Base-by-base conservation (phyloP, 1,140 invertebrate species). In the Pogonus chalceus region DNA sequence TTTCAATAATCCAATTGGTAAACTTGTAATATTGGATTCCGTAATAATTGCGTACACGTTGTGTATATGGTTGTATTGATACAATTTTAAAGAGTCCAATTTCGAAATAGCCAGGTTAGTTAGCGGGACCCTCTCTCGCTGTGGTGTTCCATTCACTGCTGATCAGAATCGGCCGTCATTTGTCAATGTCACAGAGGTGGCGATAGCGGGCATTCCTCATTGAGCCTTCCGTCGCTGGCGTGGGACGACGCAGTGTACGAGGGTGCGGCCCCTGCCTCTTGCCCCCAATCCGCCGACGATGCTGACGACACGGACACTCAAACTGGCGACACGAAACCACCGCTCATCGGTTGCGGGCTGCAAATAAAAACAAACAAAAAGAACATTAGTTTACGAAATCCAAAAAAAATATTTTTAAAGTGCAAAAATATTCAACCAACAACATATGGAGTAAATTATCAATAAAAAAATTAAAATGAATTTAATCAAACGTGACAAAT, bases 131-230 rank as follows among this genome's bases (percentile, higher is more conserved):
- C 23, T n/a, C 35, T 12, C 1, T 62, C 61, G 66, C 66, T 69
- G 69, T 69, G 71, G 57, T n/a, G n/a, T n/a, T 69, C 72, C 75
- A 77, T 77, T 77, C 75, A 76, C 72, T 70, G 76, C 72, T 70
- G 76, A 79, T 79, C 73, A 69, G 69, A 75, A 78, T 78, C 76
- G 75, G 63, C 65, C 63, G 73, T 74, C 76, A 79, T 79, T 79
- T 79, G 76, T 79, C 76, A 79, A 75, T 77, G 76, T 79, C 76
- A 75, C 62, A 67, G 65, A 76, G 74, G 75, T 77, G 75, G 75
- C 75, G 74, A 77, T 77, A 76, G 60, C 60, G 60, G 61, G 65
- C 62, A 65, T 65, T 62, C 65, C 63, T 68, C 66, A 69, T 68
- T 69, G 60, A 66, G 59, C 37, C 51, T 54, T 54, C 46, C 31